phyloP scores from a whole-genome alignment of 2,113 vertebrate genomes.

The Leptobrachium ailaonicum region DNA sequence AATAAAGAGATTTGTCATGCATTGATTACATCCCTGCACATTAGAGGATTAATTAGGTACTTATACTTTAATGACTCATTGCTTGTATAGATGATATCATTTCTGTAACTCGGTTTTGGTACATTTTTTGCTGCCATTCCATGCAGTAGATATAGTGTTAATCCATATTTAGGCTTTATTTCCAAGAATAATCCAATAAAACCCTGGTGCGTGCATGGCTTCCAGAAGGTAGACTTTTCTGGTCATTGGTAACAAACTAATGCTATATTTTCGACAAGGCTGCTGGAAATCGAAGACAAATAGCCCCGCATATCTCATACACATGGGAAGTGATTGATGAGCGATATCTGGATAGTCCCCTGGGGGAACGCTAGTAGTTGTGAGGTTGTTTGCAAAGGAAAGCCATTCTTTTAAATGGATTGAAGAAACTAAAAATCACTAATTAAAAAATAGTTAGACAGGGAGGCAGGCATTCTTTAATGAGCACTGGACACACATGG shows the following conservation, averaged over 20 bases:
- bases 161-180: background rate
- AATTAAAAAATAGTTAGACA: no score
- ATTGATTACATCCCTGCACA: no score
- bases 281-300: constrained; percentile 1
- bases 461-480: no score
- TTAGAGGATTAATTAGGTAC: no score
- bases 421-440: background rate
- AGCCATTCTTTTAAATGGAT: background rate
- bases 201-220: background rate
- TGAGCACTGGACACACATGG: no score
- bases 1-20: no score
- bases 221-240: background rate
- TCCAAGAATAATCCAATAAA: background rate
- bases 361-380: background rate
- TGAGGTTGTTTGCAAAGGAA: background rate
- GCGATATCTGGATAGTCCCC: background rate
- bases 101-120: background rate
- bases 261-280: background rate
- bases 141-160: no score
- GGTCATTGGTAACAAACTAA: background rate
- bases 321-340: background rate
- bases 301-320: background rate
- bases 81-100: background rate
- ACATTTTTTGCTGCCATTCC: background rate
- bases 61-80: no score